Evolutionary conservation across 2,888 invertebrate species (phyloP).

Genomic region (Lissonota sp.): DNA sequence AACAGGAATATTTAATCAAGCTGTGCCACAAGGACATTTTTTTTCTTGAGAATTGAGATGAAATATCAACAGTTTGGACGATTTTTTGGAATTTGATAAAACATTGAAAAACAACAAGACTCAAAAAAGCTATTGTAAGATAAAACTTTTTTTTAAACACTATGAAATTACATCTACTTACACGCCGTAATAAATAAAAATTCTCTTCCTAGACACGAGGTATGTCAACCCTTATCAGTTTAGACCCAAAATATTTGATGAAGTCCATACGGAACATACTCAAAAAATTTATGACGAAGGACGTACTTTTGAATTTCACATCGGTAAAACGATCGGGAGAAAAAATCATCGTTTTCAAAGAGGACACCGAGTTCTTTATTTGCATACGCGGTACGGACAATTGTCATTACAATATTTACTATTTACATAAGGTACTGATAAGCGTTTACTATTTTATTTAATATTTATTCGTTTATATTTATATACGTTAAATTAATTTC

Average conservation of each 20-base stretch:
- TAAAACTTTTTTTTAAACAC: no score
- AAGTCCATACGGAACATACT: constrained; percentile 16
- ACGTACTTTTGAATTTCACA: constrained; percentile 14
- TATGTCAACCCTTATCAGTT: constrained; percentile 6
- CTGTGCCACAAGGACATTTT: no score
- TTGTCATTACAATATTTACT: no score
- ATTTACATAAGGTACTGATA: neutral
- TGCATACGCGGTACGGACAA: constrained; percentile 28
- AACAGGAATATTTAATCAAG: no score
- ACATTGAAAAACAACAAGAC: no score
- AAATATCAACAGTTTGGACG: no score
- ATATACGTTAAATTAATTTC: neutral
- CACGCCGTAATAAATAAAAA: no score
- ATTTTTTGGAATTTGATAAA: no score
- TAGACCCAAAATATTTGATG: constrained; percentile 18
- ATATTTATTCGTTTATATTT: neutral
- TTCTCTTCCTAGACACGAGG: constrained; percentile 5
- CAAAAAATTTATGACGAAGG: constrained; percentile 11
- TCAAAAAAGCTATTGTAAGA: no score
- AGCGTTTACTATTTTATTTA: neutral
- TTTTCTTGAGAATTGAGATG: no score
- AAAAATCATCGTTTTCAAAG: constrained; percentile 20
- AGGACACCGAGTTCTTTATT: constrained; percentile 9
- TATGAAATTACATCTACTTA: no score
- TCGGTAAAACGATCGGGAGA: constrained; percentile 10